Evolutionary conservation across 2,113 vertebrate genomes (phyloP), one percentile per base, ranked within the genome.

Genomic region (Paraplagusia blochii): DNA sequence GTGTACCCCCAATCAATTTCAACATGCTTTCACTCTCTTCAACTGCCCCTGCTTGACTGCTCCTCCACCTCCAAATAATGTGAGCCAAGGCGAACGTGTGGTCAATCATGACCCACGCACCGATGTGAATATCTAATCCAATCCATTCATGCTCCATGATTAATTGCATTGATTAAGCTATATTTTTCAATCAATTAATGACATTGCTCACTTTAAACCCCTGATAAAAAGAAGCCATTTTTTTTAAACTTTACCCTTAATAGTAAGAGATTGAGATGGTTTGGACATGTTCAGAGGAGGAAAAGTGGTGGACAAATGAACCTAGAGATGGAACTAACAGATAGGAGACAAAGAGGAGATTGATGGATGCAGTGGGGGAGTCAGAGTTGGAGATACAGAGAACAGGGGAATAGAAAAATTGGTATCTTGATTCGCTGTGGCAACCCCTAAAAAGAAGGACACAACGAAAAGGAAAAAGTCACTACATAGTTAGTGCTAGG

Each of bases 1-100:
- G 77, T 80, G 73, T 76, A 86, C 77, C 80, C 77, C 79, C 80
- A 86, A 87, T 88, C 82, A 82, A 86, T 89, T 86, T 85, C 80
- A 83, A 74, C 81, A 84, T 76, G 78, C 77, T 87, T 85, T 80
- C 68, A 74, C 81, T 79, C 74, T 81, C 82, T 70, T 56, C 66
- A 80, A 81, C 79, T 62, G 66, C 76, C 79, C 79, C 85, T 82
- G 87, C 67, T 66, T 81, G 72, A 77, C 81, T 80, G 80, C 80
- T 61, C 58, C 59, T 61, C 72, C 55, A 63, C 74, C 50, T 10
- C 34, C 80, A 83, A 81, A 80, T 82, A 83, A 75, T 65, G 59
- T 38, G 76, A 59, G 73, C 60, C 77, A 62, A 58, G 53, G 68
- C 73, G 80, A 63, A 81, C 71, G 63, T 76, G 77, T 74, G 73